phyloP scores from a whole-genome alignment of 2,797 vertebrate genomes.

The Gallinago stenura region DNA sequence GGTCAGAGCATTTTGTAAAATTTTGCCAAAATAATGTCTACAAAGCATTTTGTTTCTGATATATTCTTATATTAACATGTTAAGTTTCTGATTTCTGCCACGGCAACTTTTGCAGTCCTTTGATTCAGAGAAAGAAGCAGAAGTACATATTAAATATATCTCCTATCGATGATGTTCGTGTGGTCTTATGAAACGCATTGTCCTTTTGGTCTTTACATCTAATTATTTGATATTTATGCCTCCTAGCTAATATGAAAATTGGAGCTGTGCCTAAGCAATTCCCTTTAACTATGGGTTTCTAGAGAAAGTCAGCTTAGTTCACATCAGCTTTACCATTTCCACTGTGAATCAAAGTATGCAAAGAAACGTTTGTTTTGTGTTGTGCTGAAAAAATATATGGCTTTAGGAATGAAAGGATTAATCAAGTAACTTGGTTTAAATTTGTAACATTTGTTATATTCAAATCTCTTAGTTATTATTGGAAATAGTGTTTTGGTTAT shows the following conservation, averaged over 20 bases:
- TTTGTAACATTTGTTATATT: background rate
- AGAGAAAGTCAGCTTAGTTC: background rate
- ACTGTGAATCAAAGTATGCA: background rate
- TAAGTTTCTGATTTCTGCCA: background rate
- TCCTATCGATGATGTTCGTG: background rate
- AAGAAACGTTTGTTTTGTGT: background rate
- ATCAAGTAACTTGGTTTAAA: background rate
- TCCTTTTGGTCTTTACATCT: background rate
- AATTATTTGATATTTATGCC: background rate
- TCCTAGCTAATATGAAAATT: background rate
- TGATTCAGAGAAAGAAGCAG: background rate
- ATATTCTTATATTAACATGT: background rate
- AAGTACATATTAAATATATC: background rate
- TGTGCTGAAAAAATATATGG: background rate
- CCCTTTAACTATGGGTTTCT: background rate
- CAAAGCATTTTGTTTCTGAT: background rate
- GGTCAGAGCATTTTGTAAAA: background rate
- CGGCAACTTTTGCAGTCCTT: background rate
- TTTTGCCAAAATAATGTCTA: background rate
- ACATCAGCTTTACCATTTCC: background rate
- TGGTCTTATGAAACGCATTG: background rate
- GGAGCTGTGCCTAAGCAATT: background rate
- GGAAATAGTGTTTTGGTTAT: background rate
- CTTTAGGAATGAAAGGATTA: background rate
- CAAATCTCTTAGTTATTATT: background rate